Conservation (phyloP, 2,888 invertebrate species). For the Drosophila mimetica region DNA sequence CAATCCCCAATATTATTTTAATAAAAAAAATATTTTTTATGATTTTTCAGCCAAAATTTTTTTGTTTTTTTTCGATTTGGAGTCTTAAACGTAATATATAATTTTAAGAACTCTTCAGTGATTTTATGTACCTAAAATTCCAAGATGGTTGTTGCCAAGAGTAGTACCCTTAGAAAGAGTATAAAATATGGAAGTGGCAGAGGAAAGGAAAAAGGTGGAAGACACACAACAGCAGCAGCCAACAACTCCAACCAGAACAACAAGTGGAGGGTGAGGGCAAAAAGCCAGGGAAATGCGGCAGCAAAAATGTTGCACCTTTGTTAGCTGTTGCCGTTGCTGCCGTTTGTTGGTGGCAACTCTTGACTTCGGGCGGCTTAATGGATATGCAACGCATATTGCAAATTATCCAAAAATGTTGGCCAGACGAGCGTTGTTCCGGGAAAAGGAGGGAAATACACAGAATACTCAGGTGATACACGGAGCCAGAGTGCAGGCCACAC, state of each 20-base stretch:
- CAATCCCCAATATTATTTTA: too few species aligned
- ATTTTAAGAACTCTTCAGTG: not conserved
- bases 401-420: slow-evolving; percentile 44
- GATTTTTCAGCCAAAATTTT: too few species aligned
- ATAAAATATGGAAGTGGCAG: slow-evolving; percentile 3
- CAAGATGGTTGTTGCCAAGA: not conserved
- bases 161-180: not conserved
- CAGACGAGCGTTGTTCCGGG: not conserved
- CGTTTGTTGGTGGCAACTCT: slow-evolving; percentile 36
- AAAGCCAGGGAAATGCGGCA: slow-evolving; percentile 20
- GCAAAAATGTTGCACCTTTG: slow-evolving; percentile 52
- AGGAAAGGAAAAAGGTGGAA: slow-evolving; percentile 5
- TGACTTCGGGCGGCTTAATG: slow-evolving; percentile 55
- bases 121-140: not conserved
- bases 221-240: slow-evolving; percentile 22
- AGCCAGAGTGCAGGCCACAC: slow-evolving; percentile 19
- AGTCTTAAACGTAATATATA: too few species aligned
- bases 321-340: slow-evolving; percentile 26
- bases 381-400: slow-evolving; percentile 54
- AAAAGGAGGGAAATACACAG: not conserved
- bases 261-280: slow-evolving; percentile 34
- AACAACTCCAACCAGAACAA: slow-evolving; percentile 23
- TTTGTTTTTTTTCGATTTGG: too few species aligned
- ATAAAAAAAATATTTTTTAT: too few species aligned
- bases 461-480: slow-evolving; percentile 19